Percentiles rank a stretch among this genome's conserved stretches.
These are phyloP conservation scores for Nematostella vectensis DNA, from an alignment of 92 coral and sea anemone genomes.

Conservation along the genomic window DNA sequence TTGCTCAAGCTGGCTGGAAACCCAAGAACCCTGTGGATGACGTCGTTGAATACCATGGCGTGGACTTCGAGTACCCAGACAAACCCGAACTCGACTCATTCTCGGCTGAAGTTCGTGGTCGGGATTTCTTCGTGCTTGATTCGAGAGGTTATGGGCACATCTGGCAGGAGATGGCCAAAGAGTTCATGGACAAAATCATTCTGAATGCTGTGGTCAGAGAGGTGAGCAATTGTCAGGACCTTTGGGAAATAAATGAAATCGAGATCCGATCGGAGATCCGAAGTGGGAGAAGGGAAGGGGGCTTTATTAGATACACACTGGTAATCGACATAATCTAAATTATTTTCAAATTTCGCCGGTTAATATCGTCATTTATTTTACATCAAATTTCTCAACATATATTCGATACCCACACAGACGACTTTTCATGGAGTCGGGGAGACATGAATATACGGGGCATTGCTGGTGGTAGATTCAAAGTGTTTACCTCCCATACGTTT, in stretches of 20 bases:
- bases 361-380: too few species aligned
- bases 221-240: constrained; percentile 1
- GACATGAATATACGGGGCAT: too few species aligned
- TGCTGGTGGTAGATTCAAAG: too few species aligned
- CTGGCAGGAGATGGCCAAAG: constrained; percentile 28
- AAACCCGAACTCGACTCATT: constrained; percentile 38
- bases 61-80: constrained; percentile 55
- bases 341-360: too few species aligned
- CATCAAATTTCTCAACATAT: too few species aligned
- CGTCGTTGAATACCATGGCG: constrained; percentile 34
- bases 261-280: too few species aligned
- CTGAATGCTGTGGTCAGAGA: constrained; percentile 30
- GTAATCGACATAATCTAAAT: too few species aligned
- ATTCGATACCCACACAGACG: too few species aligned
- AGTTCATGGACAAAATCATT: constrained; percentile 27
- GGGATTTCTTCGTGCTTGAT: constrained; percentile 44
- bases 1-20: constrained; percentile 38
- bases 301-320: too few species aligned
- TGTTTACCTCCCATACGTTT: too few species aligned
- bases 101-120: constrained; percentile 11
- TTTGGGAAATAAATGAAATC: not conserved
- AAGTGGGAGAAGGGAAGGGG: too few species aligned
- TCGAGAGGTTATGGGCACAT: constrained; percentile 41
- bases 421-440: too few species aligned
- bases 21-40: constrained; percentile 36